Percentiles rank a stretch among this genome's conserved stretches.
These are phyloP conservation scores for Axis porcinus DNA, from an alignment of 2,113 vertebrate species.

Conservation along the genomic window DNA sequence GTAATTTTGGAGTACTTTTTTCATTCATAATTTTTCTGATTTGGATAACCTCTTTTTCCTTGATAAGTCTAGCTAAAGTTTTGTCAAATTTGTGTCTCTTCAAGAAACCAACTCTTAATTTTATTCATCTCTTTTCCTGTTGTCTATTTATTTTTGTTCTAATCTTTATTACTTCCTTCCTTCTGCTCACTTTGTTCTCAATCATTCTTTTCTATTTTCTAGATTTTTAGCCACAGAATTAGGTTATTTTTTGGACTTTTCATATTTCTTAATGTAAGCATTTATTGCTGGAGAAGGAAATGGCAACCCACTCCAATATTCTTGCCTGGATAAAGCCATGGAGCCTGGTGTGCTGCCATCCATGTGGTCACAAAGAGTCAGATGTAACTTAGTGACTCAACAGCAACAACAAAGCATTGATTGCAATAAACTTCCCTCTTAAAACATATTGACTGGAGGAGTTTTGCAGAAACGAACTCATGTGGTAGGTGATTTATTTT, in stretches of 20 bases:
- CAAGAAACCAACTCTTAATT: neutral
- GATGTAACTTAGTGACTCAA: neutral
- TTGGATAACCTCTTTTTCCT: neutral
- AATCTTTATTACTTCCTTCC: neutral
- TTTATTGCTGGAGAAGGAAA: neutral
- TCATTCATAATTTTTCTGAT: neutral
- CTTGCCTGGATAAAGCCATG: neutral
- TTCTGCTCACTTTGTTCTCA: neutral
- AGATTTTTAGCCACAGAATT: neutral
- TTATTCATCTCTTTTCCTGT: neutral
- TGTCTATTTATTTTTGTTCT: neutral
- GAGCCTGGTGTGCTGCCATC: neutral
- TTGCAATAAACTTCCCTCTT: neutral
- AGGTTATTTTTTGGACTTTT: neutral
- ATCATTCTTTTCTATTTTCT: neutral
- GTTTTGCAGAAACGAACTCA: neutral
- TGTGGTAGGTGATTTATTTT: neutral
- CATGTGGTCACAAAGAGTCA: neutral
- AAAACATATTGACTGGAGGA: neutral
- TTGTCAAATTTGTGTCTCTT: neutral
- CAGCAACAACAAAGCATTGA: neutral
- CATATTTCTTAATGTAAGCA: neutral
- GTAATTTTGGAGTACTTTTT: neutral
- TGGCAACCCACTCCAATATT: neutral
- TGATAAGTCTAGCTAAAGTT: neutral